Base-by-base conservation (phyloP, 2,113 vertebrate genomes). In the Brachypodius melanocephalos region DNA sequence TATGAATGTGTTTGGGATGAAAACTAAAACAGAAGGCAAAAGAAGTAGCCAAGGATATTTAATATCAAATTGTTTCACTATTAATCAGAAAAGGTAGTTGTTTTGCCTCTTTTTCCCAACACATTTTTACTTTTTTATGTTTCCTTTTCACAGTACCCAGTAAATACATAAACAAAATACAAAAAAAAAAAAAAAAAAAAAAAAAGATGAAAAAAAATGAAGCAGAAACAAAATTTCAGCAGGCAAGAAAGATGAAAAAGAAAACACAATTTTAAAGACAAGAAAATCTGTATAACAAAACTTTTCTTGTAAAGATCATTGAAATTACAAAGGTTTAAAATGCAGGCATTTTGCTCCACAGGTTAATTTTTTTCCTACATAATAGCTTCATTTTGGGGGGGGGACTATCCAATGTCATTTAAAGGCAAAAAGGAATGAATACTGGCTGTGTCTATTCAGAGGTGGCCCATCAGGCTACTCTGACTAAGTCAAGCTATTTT, bases 191-290 rank as follows among this genome's bases (percentile, higher is more conserved):
- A 42, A 42, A 15, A 43, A 32, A 54, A 31, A 31, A 16, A 52
- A 14, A 55, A 19, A 54, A 54, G 38, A 38, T 38, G 38, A 54
- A 18, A 46, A 66, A 38, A 68, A 4, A 61, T 4, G 16, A 49
- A 22, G 1, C 4, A 48, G 8, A 43, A 73, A 45, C 10, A 76
- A 42, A n/a, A 14, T 19, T 19, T 51, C 20, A 78, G 3, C 10
- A 48, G 49, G 5, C 17, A 72, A 68, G 28, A 72, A 67, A 12
- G 5, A 36, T 3, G 1, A 0, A 63, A 84, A 1, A 1, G 12
- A 32, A 14, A 11, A 19, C 2, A 8, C 4, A 34, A 2, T 68
- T 63, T 51, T 38, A 52, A 62, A 88, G 36, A 62, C 19, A 63
- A 59, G 17, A 89, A 75, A 75, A 59, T 65, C 6, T 25, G 11